Percentiles rank a stretch among this genome's conserved stretches.
These are phyloP conservation scores for Podocnemis expansa DNA, from an alignment of 2,113 vertebrate species.

Conservation along the genomic window DNA sequence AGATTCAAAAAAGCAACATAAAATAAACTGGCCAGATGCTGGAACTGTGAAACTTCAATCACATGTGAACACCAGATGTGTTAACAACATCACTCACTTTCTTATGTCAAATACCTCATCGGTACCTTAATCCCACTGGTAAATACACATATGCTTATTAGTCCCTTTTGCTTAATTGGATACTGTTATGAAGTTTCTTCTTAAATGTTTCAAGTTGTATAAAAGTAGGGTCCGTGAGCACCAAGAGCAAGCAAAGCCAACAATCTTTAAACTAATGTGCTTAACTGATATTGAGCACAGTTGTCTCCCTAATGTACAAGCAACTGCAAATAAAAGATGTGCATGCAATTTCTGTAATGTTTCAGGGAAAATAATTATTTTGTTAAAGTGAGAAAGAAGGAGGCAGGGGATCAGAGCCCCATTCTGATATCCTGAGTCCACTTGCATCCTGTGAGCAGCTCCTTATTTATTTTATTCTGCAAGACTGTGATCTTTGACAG, in stretches of 20 bases:
- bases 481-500: neutral
- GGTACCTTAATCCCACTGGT: conserved; percentile 23
- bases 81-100: neutral
- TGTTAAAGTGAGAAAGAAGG: neutral
- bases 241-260: neutral
- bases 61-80: conserved; percentile 41
- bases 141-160: conserved; percentile 31
- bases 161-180: neutral
- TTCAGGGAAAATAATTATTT: neutral
- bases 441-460: neutral
- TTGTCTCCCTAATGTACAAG: neutral
- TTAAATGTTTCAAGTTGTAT: neutral
- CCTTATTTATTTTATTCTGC: neutral
- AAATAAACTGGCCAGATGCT: conserved; percentile 24
- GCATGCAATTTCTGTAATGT: neutral
- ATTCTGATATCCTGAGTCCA: neutral
- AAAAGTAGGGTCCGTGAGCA: neutral
- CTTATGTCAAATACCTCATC: neutral
- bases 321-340: neutral
- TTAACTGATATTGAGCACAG: neutral
- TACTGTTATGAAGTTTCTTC: neutral
- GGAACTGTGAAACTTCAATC: neutral
- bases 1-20: neutral
- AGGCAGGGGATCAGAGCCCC: neutral
- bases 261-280: neutral